Percentiles rank a stretch among this genome's conserved stretches.
These are phyloP conservation scores for Ferrisia virgata DNA, from an alignment of 2,888 invertebrate genomes.

Conservation along the genomic window DNA sequence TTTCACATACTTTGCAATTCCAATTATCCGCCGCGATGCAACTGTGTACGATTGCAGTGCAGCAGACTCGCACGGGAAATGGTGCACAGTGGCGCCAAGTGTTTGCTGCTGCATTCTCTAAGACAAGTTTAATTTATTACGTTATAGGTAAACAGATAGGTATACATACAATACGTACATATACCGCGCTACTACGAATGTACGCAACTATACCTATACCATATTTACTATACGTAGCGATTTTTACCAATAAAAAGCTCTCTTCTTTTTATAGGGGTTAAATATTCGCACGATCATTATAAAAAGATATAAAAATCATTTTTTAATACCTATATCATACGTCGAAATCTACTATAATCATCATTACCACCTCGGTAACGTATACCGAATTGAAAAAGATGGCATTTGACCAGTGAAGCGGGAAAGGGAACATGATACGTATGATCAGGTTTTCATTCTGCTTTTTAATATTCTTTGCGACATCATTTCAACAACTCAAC, in stretches of 20 bases:
- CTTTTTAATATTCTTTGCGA: conserved; percentile 2
- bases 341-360: too few relatives aligned
- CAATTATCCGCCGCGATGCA: conserved; percentile 39
- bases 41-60: conserved; percentile 34
- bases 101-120: conserved; percentile 43
- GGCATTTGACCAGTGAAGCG: too few relatives aligned
- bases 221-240: too few relatives aligned
- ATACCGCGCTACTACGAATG: not conserved
- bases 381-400: not conserved
- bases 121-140: conserved; percentile 39
- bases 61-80: conserved; percentile 41
- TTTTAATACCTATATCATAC: not conserved
- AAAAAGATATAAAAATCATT: not conserved
- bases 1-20: conserved; percentile 43
- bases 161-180: too few relatives aligned
- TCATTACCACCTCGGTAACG: too few relatives aligned
- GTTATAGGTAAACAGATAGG: not conserved
- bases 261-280: not conserved
- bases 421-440: too few relatives aligned
- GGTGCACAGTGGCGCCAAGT: conserved; percentile 43
- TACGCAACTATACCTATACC: too few relatives aligned
- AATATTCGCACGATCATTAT: too few relatives aligned
- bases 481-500: not conserved
- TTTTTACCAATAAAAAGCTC: not conserved
- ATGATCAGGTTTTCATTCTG: not conserved